Base-by-base conservation (phyloP, 2,113 vertebrate species). In the Strix aluco region DNA sequence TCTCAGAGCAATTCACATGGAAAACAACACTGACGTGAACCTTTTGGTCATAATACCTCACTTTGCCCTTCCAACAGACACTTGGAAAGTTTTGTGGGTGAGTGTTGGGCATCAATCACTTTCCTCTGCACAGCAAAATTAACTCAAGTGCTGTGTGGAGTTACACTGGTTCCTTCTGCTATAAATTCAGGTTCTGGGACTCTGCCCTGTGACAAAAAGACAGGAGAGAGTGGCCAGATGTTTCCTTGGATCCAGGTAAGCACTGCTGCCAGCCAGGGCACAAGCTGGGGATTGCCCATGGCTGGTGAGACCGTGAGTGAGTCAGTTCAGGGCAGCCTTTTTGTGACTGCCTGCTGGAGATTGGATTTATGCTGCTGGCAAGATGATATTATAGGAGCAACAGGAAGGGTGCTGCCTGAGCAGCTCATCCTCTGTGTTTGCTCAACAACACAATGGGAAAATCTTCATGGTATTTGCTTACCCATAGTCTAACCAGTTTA, bases 251-350 rank as follows among this genome's bases (percentile, higher is more conserved):
- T 40, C 8, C 21, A 58, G 18, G 21, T 40, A 27, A 20, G 7
- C 3, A 29, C 26, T 87, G 46, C 29, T 86, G 36, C n/a, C 26
- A 70, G 55, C 16, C 47, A 30, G 38, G 15, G 30, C 51, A 57
- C 14, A 66, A 52, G 5, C 17, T 5, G 29, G 4, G 13, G 14
- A 4, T 3, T 78, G 36, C 34, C 32, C 0, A 0, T 49, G 36
- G 4, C 21, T 79, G 19, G 36, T 52, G 30, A 49, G 67, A 6
- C 20, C 9, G 0, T 38, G 29, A 58, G 18, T 15, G 30, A 44
- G 18, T 19, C 26, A 12, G 13, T 65, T 81, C 46, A 36, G 14
- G 59, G 34, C 22, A 82, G 19, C 20, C 10, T 82, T 93, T 79
- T 82, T 18, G 32, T 91, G 32, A 47, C 20, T 4, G 1, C 18